These are phyloP conservation scores for Nymphalis io DNA, from an alignment of 1,140 invertebrate genomes.

Conservation along the genomic window DNA sequence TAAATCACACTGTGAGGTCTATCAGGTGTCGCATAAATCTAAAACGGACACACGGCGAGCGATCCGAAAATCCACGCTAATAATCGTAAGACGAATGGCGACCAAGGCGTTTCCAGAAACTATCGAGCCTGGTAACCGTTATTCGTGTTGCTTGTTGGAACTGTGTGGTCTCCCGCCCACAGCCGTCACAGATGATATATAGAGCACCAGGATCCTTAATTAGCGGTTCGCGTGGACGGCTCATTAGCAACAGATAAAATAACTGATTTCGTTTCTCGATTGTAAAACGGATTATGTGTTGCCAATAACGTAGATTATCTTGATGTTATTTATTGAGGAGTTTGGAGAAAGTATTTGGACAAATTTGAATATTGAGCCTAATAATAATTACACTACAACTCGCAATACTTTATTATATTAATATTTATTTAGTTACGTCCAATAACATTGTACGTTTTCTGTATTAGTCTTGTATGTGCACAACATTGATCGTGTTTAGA, in stretches of 20 bases:
- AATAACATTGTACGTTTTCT: too few species aligned
- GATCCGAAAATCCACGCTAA: conserved; percentile 8
- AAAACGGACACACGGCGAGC: background rate
- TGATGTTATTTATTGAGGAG: background rate
- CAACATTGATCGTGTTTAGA: too few species aligned
- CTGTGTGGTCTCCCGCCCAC: conserved; percentile 35
- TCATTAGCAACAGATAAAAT: conserved; percentile 22
- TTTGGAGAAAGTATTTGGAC: too few species aligned
- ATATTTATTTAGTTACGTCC: too few species aligned
- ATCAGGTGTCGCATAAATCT: conserved; percentile 23
- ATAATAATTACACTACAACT: too few species aligned
- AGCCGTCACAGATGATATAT: conserved; percentile 22
- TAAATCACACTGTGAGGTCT: conserved; percentile 13
- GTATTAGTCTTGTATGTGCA: too few species aligned
- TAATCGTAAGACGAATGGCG: conserved; percentile 26
- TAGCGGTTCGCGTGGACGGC: conserved; percentile 18
- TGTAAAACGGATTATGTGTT: background rate
- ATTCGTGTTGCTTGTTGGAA: background rate
- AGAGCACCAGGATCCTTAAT: conserved; percentile 19
- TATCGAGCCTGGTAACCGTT: conserved; percentile 5
- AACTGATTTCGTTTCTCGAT: conserved; percentile 5
- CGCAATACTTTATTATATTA: too few species aligned
- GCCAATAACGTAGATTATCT: background rate
- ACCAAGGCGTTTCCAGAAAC: conserved; percentile 33
- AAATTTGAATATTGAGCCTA: too few species aligned